A percentile compares a stretch with the other conserved stretches of the same genome.
Evolutionary conservation across 2,797 vertebrate genomes (phyloP).

Genomic region (Hafferia zeledoni): DNA sequence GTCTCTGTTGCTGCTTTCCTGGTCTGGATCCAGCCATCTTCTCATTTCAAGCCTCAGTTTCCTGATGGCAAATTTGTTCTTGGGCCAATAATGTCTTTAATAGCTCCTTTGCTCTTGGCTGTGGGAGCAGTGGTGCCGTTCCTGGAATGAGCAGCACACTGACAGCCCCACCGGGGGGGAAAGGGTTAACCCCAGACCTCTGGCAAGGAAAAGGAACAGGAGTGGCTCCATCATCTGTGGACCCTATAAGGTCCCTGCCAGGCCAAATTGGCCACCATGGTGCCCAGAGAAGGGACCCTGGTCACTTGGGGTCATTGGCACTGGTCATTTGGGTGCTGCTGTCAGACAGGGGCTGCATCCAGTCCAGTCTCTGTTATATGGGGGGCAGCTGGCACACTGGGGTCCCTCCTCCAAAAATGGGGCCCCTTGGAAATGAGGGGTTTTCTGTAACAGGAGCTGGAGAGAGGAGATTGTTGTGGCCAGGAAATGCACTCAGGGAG

Average conservation of each 20-base stretch:
- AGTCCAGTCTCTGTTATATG: neutral
- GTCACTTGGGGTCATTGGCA: neutral
- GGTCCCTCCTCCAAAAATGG: neutral
- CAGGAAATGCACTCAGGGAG: rapidly evolving
- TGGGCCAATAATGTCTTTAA: neutral
- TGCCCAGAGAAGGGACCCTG: neutral
- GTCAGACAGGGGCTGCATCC: rapidly evolving
- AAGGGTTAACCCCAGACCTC: neutral
- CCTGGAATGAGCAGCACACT: neutral
- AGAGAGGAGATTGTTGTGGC: neutral
- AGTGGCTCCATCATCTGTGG: neutral
- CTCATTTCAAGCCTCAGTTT: neutral
- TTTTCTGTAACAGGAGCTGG: neutral
- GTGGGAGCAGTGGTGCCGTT: rapidly evolving
- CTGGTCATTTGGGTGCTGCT: neutral
- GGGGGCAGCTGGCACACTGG: rapidly evolving
- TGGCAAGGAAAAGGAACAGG: neutral
- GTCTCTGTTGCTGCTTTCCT: neutral
- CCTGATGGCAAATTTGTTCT: neutral
- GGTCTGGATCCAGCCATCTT: neutral
- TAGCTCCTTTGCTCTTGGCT: neutral
- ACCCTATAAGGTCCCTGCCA: neutral
- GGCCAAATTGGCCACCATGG: neutral
- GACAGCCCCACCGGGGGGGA: neutral
- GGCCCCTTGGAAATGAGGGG: neutral